These are phyloP conservation scores for Rhinoderma darwinii DNA, from an alignment of 2,113 vertebrate species.

Conservation along the genomic window DNA sequence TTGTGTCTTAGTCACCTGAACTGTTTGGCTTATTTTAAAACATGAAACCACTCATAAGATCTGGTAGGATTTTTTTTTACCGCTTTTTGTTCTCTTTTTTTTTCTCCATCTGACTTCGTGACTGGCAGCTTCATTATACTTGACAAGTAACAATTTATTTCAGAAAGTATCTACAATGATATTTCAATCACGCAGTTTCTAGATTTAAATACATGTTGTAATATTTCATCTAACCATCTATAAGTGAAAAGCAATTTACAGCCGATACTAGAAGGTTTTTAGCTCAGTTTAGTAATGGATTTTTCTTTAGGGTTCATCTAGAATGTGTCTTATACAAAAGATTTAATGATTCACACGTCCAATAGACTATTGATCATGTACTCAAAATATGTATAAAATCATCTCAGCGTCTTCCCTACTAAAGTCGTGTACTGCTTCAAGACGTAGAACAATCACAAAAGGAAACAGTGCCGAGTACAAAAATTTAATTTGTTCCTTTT, in stretches of 20 bases:
- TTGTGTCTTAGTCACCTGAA: no score
- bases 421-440: no score
- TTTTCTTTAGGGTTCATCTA: neutral
- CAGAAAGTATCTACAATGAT: neutral
- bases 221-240: neutral
- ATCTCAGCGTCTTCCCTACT: no score
- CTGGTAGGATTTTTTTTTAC: neutral
- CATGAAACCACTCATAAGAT: no score
- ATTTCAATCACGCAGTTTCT: neutral
- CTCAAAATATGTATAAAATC: neutral
- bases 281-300: neutral
- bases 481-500: no score
- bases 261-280: neutral
- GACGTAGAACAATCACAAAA: no score
- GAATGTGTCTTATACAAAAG: neutral
- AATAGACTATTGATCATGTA: neutral
- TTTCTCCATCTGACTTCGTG: neutral
- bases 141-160: slow-evolving; percentile 40
- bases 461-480: no score
- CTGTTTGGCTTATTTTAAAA: no score
- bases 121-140: neutral
- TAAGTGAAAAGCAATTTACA: neutral
- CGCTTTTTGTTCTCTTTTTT: neutral
- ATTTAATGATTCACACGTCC: neutral
- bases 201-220: neutral